Conservation (phyloP, 2,888 invertebrate genomes). For the Elgonia sp. region DNA sequence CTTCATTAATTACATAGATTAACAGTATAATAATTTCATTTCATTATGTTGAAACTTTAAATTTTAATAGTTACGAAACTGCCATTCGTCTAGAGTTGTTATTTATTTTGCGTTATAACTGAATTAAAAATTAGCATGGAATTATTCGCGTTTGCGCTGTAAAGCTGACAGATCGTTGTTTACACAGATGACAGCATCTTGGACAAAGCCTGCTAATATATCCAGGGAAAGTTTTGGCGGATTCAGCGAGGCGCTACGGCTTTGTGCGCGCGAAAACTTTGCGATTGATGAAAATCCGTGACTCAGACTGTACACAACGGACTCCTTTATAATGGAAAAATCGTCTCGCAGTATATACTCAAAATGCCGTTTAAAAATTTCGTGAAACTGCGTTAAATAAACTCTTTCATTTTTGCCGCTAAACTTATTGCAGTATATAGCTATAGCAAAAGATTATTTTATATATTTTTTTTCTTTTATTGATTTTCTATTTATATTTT, state of each 20-base stretch:
- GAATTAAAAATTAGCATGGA: neutral
- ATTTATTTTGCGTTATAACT: no score
- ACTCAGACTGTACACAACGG: conserved; percentile 16
- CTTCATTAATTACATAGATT: no score
- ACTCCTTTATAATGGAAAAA: conserved; percentile 46
- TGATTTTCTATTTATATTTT: conserved; percentile 3
- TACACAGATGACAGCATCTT: conserved; percentile 36
- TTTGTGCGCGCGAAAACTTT: conserved; percentile 46
- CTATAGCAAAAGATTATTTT: no score
- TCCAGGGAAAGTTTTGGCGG: conserved; percentile 35
- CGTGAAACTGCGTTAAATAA: neutral
- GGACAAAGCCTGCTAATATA: conserved; percentile 50
- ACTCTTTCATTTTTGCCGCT: neutral
- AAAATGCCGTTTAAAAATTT: conserved; percentile 29
- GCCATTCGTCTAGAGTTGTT: no score
- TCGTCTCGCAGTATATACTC: neutral
- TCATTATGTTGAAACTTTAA: neutral
- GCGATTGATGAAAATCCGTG: conserved; percentile 51
- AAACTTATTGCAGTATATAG: no score
- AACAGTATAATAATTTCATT: neutral
- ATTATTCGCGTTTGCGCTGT: neutral
- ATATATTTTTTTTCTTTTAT: neutral
- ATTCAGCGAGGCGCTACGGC: conserved; percentile 15
- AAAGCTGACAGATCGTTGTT: conserved; percentile 27
- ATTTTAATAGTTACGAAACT: no score